Percentiles rank a stretch among this genome's conserved stretches.
Evolutionary conservation across 2,113 vertebrate species (phyloP).

Genomic region (Gila orcuttii): DNA sequence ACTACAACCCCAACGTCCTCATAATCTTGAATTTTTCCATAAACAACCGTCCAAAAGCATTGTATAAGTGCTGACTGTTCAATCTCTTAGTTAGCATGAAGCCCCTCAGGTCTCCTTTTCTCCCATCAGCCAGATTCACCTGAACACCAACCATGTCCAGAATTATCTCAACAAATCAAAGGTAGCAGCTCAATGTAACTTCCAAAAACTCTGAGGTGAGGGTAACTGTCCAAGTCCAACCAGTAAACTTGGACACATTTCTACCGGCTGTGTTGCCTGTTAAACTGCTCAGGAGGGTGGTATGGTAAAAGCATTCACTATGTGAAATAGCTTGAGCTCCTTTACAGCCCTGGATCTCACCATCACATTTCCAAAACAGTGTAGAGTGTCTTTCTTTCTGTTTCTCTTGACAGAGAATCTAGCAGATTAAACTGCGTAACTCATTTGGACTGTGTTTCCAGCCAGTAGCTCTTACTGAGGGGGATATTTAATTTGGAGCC

Average conservation of each 20-base stretch:
- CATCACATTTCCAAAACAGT: constrained; percentile 46
- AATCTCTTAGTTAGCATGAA: neutral
- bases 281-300: constrained; percentile 60
- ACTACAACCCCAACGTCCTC: neutral
- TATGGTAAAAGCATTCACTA: constrained; percentile 54
- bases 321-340: constrained; percentile 38
- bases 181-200: constrained; percentile 30
- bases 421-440: constrained; percentile 52
- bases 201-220: constrained; percentile 53
- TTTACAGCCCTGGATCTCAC: constrained; percentile 41
- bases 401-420: constrained; percentile 58
- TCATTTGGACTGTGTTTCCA: constrained; percentile 46
- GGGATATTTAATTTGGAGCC: constrained; percentile 62
- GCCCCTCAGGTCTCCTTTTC: constrained; percentile 10
- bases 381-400: constrained; percentile 37
- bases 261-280: constrained; percentile 62
- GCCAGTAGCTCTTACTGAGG: constrained; percentile 49
- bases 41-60: neutral
- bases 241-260: constrained; percentile 62
- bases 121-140: constrained; percentile 30
- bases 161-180: constrained; percentile 22
- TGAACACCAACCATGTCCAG: constrained; percentile 41
- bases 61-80: neutral
- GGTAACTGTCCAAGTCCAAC: constrained; percentile 62
- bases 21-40: constrained; percentile 3